Evolutionary conservation across 1,140 invertebrate genomes (phyloP), one percentile per base, ranked within the genome.

Genomic region (Euura saliciscinereae): DNA sequence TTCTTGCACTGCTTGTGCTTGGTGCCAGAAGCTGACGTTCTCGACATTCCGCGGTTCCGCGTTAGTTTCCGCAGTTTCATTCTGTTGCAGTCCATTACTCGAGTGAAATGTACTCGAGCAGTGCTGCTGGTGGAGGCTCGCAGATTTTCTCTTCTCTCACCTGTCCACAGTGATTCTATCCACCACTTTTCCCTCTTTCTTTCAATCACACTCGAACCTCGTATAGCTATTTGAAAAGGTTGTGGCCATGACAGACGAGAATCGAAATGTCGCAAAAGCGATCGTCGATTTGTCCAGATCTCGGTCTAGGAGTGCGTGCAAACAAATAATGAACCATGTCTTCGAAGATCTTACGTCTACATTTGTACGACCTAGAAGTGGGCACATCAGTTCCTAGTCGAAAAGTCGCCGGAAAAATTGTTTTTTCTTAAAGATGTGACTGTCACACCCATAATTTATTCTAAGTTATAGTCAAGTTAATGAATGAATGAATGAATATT

Each of bases 211-310:
- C n/a, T 13, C 59, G 44, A 51, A n/a, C 43, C 8, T 70, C 6
- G 7, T 43, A 59, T 46, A 59, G 28, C 8, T 43, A 44, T 42
- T 5, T 46, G 70, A 70, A 73, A 76, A 71, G 76, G 66, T 75
- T 78, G 77, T 78, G 73, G 76, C 76, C 78, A 78, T 80, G 78
- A 80, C 78, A 80, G 77, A 80, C 75, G 77, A 80, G 75, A 67
- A 28, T 11, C 66, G 66, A 67, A 67, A 67, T 42, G 66, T 10
- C 8, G 8, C 11, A 67, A 10, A 44, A 67, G 11, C 66, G 28
- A 28, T 59, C 51, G 6, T 59, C 51, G 13, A n/a, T 59, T 59
- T 59, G 10, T 59, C 13, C 10, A 59, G 28, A 28, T 28, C 28
- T 28, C 28, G 28, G 28, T 28, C 28, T 28, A 28, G 28, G 28